phyloP scores from a whole-genome alignment of 2,113 vertebrate genomes.

The Todiramphus chloris region DNA sequence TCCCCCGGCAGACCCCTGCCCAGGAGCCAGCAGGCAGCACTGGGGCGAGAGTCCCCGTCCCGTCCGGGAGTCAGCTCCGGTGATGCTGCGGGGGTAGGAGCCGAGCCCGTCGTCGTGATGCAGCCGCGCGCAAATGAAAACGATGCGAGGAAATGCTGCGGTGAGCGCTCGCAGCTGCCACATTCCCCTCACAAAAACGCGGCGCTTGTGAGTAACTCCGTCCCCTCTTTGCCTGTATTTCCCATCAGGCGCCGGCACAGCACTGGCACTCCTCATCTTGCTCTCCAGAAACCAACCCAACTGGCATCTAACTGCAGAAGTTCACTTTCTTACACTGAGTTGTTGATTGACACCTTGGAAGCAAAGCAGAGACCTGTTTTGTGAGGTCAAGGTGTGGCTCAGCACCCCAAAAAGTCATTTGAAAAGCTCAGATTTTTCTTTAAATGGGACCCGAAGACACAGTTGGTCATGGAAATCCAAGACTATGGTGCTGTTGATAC shows the following conservation, averaged over 20 bases:
- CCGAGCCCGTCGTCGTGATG: neutral
- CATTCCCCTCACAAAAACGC: neutral
- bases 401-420: neutral
- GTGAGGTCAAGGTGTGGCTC: neutral
- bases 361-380: neutral
- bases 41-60: rapidly evolving
- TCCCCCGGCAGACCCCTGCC: neutral
- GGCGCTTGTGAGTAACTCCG: neutral
- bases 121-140: neutral
- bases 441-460: neutral
- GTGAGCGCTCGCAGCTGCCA: neutral
- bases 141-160: neutral
- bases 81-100: neutral
- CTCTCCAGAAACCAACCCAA: neutral
- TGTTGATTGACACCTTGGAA: neutral
- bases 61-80: neutral
- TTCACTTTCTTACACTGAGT: neutral
- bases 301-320: neutral
- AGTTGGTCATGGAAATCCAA: neutral
- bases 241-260: neutral
- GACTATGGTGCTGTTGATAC: neutral
- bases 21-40: rapidly evolving
- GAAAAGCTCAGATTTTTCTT: neutral
- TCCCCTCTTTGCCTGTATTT: no score
- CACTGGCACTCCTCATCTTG: neutral